A percentile compares a stretch with the other conserved stretches of the same genome.
Evolutionary conservation across 1,140 invertebrate species (phyloP).

Genomic region (Chrysomallon squamiferum): DNA sequence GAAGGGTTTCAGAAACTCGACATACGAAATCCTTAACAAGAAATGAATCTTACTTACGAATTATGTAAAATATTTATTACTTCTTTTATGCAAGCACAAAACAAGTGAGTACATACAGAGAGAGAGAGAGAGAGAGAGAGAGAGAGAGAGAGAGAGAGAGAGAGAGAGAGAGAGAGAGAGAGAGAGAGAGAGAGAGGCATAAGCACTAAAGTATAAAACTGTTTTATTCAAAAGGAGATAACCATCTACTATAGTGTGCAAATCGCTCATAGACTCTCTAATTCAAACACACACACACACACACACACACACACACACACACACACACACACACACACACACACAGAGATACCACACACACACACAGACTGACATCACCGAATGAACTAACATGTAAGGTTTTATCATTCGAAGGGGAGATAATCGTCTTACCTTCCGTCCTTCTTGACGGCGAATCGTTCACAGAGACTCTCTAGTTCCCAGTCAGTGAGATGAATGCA

Average conservation of each 20-base stretch:
- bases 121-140: background rate
- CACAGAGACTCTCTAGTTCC: conserved; percentile 51
- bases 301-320: conserved; percentile 10
- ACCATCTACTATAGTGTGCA: too few relatives aligned
- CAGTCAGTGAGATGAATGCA: conserved; percentile 59
- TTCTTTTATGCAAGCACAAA: too few relatives aligned
- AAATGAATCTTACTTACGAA: too few relatives aligned
- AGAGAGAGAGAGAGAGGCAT: too few relatives aligned
- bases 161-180: background rate
- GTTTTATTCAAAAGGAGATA: too few relatives aligned
- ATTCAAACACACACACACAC: conserved; percentile 2
- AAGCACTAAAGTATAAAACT: too few relatives aligned
- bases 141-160: background rate
- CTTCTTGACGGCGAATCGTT: conserved; percentile 50
- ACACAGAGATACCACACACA: too few relatives aligned
- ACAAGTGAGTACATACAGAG: too few relatives aligned
- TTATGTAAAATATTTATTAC: too few relatives aligned
- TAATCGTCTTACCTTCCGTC: conserved; percentile 51
- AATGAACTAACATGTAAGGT: too few relatives aligned
- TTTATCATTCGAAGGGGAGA: background rate
- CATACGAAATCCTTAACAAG: conserved; percentile 55
- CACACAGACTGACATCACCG: too few relatives aligned
- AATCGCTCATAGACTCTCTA: too few relatives aligned
- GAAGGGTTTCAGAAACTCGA: conserved; percentile 62
- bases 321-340: background rate